A percentile compares a stretch with the other conserved stretches of the same genome.
Conservation (phyloP, 2,888 invertebrate genomes). For the Rhaphigaster nebulosa region DNA sequence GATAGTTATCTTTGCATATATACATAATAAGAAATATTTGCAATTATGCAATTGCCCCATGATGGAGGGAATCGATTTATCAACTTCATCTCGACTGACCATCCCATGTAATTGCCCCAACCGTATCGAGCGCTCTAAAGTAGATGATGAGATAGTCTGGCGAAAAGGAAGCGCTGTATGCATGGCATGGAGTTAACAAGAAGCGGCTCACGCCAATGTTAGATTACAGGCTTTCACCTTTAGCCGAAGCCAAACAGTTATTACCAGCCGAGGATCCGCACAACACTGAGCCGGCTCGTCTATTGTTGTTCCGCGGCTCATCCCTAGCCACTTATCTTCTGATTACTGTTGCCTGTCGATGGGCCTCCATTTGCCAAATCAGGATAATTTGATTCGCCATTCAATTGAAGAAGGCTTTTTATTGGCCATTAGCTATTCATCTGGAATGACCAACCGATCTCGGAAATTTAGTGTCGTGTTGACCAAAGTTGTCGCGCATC, state of each 20-base stretch:
- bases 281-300: neutral
- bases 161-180: neutral
- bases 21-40: neutral
- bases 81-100: neutral
- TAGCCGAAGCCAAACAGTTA: neutral
- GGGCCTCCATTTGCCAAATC: neutral
- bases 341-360: constrained; percentile 1
- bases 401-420: neutral
- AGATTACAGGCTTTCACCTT: constrained; percentile 31
- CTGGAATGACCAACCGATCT: neutral
- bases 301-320: neutral
- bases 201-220: neutral
- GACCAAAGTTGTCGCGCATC: no score
- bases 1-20: neutral
- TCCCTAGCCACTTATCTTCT: neutral
- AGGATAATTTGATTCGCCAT: neutral
- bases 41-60: neutral
- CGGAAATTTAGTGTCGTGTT: neutral
- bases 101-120: neutral
- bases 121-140: neutral
- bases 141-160: neutral
- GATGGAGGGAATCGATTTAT: neutral
- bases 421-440: neutral
- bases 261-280: neutral
- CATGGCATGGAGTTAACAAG: constrained; percentile 22